A percentile compares a stretch with the other conserved stretches of the same genome.
Evolutionary conservation across 2,888 invertebrate genomes (phyloP).

Genomic region (Luffia ferchaultella): DNA sequence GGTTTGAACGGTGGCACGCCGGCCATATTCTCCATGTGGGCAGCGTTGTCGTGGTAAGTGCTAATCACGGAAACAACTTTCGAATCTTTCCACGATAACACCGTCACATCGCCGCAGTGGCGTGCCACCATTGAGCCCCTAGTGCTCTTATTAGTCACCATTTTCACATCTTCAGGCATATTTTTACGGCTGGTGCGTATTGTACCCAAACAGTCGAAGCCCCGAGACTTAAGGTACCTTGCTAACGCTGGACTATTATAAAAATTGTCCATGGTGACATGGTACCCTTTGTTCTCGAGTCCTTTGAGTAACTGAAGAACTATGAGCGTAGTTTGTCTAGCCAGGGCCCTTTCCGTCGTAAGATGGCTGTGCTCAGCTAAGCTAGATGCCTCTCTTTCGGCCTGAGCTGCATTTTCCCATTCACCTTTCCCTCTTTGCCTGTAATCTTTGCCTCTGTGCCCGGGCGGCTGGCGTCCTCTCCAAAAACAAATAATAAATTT

Average conservation of each 20-base stretch:
- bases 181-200: conserved; percentile 6
- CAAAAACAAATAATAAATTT: neutral
- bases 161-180: conserved; percentile 3
- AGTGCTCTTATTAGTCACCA: conserved; percentile 1
- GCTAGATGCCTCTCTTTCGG: too few relatives aligned
- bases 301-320: neutral
- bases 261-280: conserved; percentile 16
- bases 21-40: conserved; percentile 7
- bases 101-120: conserved; percentile 12
- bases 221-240: conserved; percentile 13
- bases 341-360: too few relatives aligned
- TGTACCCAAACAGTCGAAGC: conserved; percentile 10
- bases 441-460: neutral
- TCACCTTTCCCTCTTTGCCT: too few relatives aligned
- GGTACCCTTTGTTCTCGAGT: neutral
- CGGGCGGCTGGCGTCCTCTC: neutral
- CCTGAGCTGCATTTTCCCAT: too few relatives aligned
- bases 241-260: conserved; percentile 20
- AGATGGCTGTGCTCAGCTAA: too few relatives aligned
- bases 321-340: neutral
- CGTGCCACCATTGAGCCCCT: conserved; percentile 7
- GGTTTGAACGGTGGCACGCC: conserved; percentile 12
- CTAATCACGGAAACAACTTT: conserved; percentile 16
- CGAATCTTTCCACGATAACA: conserved; percentile 16
- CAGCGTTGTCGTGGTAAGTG: conserved; percentile 12